Evolutionary conservation across 2,113 vertebrate genomes (phyloP).

Genomic region (Pachyramphus minor): DNA sequence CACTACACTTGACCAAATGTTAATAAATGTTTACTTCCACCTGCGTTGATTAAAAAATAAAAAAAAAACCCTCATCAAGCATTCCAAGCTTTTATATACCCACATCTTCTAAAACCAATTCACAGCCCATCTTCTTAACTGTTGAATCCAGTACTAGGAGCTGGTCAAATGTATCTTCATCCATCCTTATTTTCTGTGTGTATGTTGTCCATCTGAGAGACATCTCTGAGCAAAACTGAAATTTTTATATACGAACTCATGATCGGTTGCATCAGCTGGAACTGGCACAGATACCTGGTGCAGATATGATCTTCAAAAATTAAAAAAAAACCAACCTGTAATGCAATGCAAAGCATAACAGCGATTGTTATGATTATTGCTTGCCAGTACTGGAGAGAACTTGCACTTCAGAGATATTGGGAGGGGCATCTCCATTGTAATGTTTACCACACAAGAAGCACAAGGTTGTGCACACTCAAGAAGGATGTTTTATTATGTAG

Average conservation of each 20-base stretch:
- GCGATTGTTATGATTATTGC: slow-evolving; percentile 15
- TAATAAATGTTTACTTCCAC: slow-evolving; percentile 79
- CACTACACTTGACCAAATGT: slow-evolving; percentile 77
- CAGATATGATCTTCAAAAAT: slow-evolving; percentile 66
- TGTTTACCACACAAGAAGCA: slow-evolving; percentile 65
- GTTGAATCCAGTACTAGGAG: slow-evolving; percentile 42
- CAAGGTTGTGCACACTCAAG: slow-evolving; percentile 59
- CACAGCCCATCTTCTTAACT: slow-evolving; percentile 42
- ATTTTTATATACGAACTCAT: slow-evolving; percentile 64
- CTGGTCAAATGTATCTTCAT: slow-evolving; percentile 50
- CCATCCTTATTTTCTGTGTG: slow-evolving; percentile 3
- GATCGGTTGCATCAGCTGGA: slow-evolving; percentile 63
- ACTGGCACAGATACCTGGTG: slow-evolving; percentile 60
- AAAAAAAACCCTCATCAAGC: slow-evolving; percentile 59
- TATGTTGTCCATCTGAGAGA: slow-evolving; percentile 29
- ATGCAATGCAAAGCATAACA: slow-evolving; percentile 13
- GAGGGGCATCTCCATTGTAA: background rate
- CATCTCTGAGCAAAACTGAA: slow-evolving; percentile 49
- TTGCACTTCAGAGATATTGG: slow-evolving; percentile 47
- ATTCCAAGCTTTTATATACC: slow-evolving; percentile 73
- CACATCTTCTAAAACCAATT: slow-evolving; percentile 51
- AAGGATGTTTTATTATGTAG: slow-evolving; percentile 52
- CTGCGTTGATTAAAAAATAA: slow-evolving; percentile 67
- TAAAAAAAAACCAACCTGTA: slow-evolving; percentile 26
- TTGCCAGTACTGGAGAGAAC: slow-evolving; percentile 46